These are phyloP conservation scores for Halotydeus destructor DNA, from an alignment of 1,140 invertebrate genomes.

Conservation along the genomic window DNA sequence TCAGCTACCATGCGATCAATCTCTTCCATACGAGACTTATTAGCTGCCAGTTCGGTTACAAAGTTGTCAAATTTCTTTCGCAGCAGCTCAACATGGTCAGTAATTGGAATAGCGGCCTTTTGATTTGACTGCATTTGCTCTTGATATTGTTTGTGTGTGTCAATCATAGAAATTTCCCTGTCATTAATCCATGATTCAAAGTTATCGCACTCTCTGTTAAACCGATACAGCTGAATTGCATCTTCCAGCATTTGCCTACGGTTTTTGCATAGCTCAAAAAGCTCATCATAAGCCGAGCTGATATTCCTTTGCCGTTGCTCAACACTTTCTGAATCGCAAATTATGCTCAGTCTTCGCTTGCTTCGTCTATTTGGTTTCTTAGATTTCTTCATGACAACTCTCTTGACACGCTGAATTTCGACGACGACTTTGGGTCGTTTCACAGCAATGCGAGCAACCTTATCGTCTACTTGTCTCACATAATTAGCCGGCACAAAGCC, in stretches of 20 bases:
- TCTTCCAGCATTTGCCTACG: constrained; percentile 67
- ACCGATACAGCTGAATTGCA: constrained; percentile 73
- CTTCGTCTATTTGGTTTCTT: constrained; percentile 6
- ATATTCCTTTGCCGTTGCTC: constrained; percentile 57
- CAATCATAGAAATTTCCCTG: constrained; percentile 31
- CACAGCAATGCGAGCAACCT: constrained; percentile 55
- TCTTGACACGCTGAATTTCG: constrained; percentile 61
- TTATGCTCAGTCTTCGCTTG: constrained; percentile 10
- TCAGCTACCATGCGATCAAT: constrained; percentile 72
- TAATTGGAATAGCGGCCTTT: background rate
- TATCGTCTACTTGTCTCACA: constrained; percentile 73
- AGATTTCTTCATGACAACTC: constrained; percentile 43
- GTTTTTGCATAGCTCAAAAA: constrained; percentile 44
- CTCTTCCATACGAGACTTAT: constrained; percentile 63
- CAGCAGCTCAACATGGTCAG: constrained; percentile 72
- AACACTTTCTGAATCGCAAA: constrained; percentile 46
- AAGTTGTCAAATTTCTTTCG: constrained; percentile 92
- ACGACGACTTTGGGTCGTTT: constrained; percentile 58
- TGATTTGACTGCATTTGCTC: constrained; percentile 6
- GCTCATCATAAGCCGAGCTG: constrained; percentile 52
- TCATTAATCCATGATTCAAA: constrained; percentile 95
- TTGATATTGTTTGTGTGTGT: constrained; percentile 6
- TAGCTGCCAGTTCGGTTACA: constrained; percentile 79
- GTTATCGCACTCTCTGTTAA: constrained; percentile 92
- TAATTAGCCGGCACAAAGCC: constrained; percentile 97